phyloP scores from a whole-genome alignment of 2,797 vertebrate genomes.

The Synanceia verrucosa region DNA sequence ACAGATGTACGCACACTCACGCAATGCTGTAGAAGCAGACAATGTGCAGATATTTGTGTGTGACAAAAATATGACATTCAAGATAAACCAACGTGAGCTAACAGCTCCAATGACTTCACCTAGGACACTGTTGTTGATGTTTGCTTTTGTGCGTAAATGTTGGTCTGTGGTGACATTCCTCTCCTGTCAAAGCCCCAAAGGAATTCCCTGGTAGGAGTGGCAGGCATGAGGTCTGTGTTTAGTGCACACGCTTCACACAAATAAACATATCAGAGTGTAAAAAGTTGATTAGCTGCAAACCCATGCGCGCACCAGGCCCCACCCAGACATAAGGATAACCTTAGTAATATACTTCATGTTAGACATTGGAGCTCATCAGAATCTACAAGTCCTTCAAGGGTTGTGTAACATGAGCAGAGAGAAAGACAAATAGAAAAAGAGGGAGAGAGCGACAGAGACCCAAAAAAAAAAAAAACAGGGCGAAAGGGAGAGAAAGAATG shows the following conservation, averaged over 20 bases:
- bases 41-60: conserved; percentile 9
- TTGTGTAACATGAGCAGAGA: conserved; percentile 82
- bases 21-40: background rate
- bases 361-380: conserved; percentile 75
- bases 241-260: conserved; percentile 60
- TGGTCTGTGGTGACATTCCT: conserved; percentile 69
- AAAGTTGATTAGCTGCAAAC: conserved; percentile 32
- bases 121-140: conserved; percentile 32
- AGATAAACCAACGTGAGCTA: background rate
- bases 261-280: conserved; percentile 20
- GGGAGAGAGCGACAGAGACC: conserved; percentile 34
- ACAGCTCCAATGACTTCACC: background rate
- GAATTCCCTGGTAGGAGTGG: conserved; percentile 80
- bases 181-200: conserved; percentile 75
- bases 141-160: conserved; percentile 63
- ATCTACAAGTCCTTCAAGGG: conserved; percentile 75
- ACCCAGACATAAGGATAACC: conserved; percentile 72
- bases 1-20: conserved; percentile 22
- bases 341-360: conserved; percentile 68
- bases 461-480: conserved; percentile 23
- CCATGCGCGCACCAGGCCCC: conserved; percentile 48
- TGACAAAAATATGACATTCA: background rate
- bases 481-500: conserved; percentile 41
- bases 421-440: conserved; percentile 64
- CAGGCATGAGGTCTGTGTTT: conserved; percentile 72